These are phyloP conservation scores for Hipparchia semele DNA, from an alignment of 2,888 invertebrate species.

Conservation along the genomic window DNA sequence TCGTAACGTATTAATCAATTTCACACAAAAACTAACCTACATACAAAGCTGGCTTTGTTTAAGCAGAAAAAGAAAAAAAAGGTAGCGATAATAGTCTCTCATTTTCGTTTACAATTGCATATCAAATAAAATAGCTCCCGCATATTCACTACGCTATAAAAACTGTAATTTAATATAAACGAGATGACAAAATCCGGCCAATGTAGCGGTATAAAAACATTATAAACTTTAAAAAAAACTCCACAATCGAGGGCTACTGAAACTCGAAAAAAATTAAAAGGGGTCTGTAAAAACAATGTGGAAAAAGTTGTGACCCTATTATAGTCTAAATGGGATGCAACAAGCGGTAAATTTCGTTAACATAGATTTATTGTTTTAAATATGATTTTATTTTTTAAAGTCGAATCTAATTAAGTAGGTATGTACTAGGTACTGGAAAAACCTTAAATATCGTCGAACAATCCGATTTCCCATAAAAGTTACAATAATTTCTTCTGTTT, in stretches of 20 bases:
- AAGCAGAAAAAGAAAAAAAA: slow-evolving; percentile 50
- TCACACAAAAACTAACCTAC: slow-evolving; percentile 39
- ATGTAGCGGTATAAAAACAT: slow-evolving; percentile 66
- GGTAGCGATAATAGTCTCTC: slow-evolving; percentile 66
- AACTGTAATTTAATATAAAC: slow-evolving; percentile 82
- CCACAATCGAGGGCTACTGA: slow-evolving; percentile 57
- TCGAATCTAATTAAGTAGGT: not conserved
- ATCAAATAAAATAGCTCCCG: slow-evolving; percentile 69
- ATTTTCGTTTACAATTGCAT: slow-evolving; percentile 71
- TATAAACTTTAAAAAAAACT: slow-evolving; percentile 58
- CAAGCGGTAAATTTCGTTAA: slow-evolving; percentile 76
- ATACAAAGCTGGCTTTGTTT: slow-evolving; percentile 46
- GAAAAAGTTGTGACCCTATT: slow-evolving; percentile 65
- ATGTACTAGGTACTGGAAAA: not conserved
- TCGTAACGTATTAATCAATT: slow-evolving; percentile 27
- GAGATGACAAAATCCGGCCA: slow-evolving; percentile 78
- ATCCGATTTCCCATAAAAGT: not conserved
- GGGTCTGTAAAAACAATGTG: slow-evolving; percentile 72
- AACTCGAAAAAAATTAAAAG: slow-evolving; percentile 59
- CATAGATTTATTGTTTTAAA: slow-evolving; percentile 62
- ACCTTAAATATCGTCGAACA: not conserved
- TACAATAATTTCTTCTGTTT: not conserved
- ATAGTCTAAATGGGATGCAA: slow-evolving; percentile 71
- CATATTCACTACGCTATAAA: slow-evolving; percentile 78
- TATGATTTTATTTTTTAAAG: not conserved